Evolutionary conservation across 2,797 vertebrate genomes (phyloP).

Genomic region (Calcarius lapponicus): DNA sequence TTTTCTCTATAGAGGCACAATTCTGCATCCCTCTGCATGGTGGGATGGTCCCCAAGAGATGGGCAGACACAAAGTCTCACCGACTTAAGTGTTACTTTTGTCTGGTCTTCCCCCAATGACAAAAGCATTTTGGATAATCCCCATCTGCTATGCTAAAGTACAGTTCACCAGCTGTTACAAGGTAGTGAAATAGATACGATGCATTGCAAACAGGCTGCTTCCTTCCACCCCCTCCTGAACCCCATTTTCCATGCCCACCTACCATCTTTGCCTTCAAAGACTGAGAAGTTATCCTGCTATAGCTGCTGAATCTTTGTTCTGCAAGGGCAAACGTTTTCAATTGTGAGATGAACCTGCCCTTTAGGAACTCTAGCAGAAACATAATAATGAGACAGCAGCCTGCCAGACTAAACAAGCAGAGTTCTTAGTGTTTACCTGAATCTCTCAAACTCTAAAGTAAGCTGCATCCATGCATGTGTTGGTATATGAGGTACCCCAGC

Average conservation of each 20-base stretch:
- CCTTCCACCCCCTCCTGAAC: fast-evolving
- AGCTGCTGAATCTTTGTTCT: not conserved
- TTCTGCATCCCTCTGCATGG: not conserved
- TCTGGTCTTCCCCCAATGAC: not conserved
- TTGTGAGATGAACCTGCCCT: not conserved
- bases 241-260: not conserved
- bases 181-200: not conserved
- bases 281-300: not conserved
- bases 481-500: not conserved
- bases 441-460: not conserved
- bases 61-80: not conserved
- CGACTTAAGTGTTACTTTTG: not conserved
- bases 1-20: not conserved
- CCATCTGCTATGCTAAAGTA: not conserved
- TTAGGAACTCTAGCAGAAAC: not conserved
- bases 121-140: not conserved
- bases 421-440: not conserved
- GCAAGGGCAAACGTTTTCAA: not conserved
- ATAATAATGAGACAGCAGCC: not conserved
- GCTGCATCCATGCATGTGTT: not conserved
- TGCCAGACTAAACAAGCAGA: not conserved
- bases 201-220: not conserved
- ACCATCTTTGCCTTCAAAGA: not conserved
- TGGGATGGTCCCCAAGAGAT: not conserved
- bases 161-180: not conserved